Conservation (phyloP, 1,140 invertebrate species). For the Ceratina calcarata region DNA sequence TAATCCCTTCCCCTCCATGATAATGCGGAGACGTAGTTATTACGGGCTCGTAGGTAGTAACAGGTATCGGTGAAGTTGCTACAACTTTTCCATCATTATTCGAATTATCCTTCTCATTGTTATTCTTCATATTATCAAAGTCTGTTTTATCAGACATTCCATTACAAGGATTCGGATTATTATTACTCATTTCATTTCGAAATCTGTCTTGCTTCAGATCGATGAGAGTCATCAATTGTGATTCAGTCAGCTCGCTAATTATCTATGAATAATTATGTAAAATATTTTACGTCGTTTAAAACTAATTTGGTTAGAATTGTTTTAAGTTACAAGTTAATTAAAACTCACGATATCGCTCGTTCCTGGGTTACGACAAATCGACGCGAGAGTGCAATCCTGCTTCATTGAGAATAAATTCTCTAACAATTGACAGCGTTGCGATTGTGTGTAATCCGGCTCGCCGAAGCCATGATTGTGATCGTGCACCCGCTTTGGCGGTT, state of each 20-base stretch:
- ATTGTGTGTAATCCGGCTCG: too few relatives aligned
- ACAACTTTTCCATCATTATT: neutral
- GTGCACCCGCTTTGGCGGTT: too few relatives aligned
- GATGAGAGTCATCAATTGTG: neutral
- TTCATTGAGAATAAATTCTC: neutral
- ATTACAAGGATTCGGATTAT: too few relatives aligned
- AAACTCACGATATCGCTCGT: slow-evolving; percentile 54
- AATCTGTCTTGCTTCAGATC: too few relatives aligned
- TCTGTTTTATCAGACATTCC: too few relatives aligned
- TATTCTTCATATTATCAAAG: too few relatives aligned
- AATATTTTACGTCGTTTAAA: too few relatives aligned
- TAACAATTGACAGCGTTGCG: neutral
- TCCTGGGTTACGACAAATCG: slow-evolving; percentile 50
- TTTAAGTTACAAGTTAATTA: too few relatives aligned
- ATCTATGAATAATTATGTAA: neutral
- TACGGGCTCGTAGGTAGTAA: neutral
- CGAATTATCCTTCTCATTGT: too few relatives aligned
- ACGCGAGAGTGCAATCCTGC: slow-evolving; percentile 28
- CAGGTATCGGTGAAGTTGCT: neutral
- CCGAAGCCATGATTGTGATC: too few relatives aligned
- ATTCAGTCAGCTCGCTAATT: neutral
- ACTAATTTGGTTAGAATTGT: too few relatives aligned
- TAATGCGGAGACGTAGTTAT: neutral
- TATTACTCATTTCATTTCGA: too few relatives aligned
- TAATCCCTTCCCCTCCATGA: slow-evolving; percentile 47